Evolutionary conservation across 2,113 vertebrate species (phyloP).

Genomic region (Macrotus californicus): DNA sequence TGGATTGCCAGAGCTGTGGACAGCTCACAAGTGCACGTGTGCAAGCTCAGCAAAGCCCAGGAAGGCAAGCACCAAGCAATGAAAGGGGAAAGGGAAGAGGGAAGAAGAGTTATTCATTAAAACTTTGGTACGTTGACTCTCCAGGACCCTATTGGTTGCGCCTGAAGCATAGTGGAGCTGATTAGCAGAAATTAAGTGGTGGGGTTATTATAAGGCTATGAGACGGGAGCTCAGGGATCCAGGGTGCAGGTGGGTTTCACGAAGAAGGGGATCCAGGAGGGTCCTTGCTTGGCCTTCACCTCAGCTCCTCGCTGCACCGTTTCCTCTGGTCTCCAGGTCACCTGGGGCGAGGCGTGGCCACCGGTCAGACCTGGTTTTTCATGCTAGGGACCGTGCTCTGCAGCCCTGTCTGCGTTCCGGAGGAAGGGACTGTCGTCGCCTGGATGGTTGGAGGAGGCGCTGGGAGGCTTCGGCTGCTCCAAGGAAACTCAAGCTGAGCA

Average conservation of each 20-base stretch:
- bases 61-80: neutral
- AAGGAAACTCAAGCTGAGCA: neutral
- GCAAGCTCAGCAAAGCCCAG: neutral
- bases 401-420: neutral
- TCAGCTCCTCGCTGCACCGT: neutral
- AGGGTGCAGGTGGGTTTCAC: neutral
- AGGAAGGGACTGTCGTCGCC: neutral
- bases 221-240: neutral
- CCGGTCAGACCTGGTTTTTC: neutral
- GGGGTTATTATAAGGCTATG: neutral
- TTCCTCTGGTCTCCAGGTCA: neutral
- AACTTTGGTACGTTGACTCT: neutral
- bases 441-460: neutral
- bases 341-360: neutral
- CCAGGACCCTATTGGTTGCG: neutral
- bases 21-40: neutral
- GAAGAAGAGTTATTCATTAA: neutral
- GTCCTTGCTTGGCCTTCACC: neutral
- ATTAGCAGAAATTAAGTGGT: neutral
- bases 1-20: neutral
- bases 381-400: neutral
- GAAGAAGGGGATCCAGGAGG: neutral
- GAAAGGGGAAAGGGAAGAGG: neutral
- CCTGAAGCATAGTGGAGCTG: neutral
- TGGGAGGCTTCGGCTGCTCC: neutral